Conservation (phyloP, 2,888 invertebrate species). For the Slavum lentiscoides region DNA sequence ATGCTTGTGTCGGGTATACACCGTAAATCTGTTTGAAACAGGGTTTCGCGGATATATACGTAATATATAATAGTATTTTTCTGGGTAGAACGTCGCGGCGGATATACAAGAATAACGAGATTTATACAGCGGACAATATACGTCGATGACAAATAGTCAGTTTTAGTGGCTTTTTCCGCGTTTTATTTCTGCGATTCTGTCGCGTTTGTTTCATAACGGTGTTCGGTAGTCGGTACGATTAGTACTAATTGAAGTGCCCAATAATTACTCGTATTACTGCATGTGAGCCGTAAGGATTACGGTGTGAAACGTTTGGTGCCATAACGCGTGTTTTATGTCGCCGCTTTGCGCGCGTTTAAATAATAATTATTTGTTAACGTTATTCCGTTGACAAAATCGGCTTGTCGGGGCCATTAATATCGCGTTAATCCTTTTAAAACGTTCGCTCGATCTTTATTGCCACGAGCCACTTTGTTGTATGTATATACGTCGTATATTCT, state of each 20-base stretch:
- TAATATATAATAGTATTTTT: slow-evolving; percentile 5
- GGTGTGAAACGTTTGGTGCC: slow-evolving; percentile 11
- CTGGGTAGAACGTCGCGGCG: background rate
- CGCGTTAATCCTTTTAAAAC: background rate
- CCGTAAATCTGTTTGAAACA: slow-evolving; percentile 12
- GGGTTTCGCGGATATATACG: slow-evolving; percentile 8
- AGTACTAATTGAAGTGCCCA: slow-evolving; percentile 2
- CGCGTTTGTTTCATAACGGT: background rate
- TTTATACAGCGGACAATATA: slow-evolving; percentile 7
- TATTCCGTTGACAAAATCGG: background rate
- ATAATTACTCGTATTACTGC: background rate
- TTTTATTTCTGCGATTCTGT: background rate
- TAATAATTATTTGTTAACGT: background rate
- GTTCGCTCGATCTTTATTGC: slow-evolving; percentile 5
- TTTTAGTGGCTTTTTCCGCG: background rate
- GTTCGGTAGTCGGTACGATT: no score
- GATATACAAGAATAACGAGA: slow-evolving; percentile 33
- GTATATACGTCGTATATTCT: no score
- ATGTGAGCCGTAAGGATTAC: slow-evolving; percentile 19
- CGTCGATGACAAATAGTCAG: slow-evolving; percentile 13
- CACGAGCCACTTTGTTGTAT: background rate
- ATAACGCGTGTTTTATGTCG: background rate
- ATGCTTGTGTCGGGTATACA: background rate
- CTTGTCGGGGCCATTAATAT: background rate
- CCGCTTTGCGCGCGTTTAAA: slow-evolving; percentile 1